Percentiles rank a stretch among this genome's conserved stretches.
These are phyloP conservation scores for Columbina picui DNA, from an alignment of 2,113 vertebrate genomes.

Conservation along the genomic window DNA sequence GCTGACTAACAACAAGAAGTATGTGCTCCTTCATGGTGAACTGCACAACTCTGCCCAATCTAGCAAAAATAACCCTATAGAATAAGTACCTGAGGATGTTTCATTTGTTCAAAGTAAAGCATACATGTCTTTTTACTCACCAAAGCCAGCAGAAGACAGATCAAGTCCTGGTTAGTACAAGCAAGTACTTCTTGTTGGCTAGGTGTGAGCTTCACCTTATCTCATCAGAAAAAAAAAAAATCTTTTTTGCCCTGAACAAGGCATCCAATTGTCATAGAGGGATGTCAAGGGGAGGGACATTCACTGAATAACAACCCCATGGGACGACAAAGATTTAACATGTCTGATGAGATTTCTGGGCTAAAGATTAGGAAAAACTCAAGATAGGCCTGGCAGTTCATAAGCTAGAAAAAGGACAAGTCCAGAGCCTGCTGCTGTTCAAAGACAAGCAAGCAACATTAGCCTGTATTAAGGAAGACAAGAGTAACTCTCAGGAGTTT, in stretches of 20 bases:
- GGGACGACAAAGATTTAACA: background rate
- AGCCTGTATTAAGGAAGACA: background rate
- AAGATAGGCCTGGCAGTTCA: background rate
- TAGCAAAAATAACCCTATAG: background rate
- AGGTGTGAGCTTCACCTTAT: background rate
- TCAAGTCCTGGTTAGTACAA: background rate
- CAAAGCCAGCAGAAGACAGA: background rate
- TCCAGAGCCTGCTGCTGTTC: background rate
- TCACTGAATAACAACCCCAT: background rate
- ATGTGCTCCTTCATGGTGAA: background rate
- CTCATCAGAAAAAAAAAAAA: background rate
- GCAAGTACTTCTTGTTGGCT: background rate
- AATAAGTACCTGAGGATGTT: background rate
- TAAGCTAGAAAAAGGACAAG: background rate
- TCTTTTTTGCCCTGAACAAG: background rate
- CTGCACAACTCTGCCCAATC: background rate
- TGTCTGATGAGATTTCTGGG: background rate
- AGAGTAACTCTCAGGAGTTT: background rate
- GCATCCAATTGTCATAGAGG: background rate
- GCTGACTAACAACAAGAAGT: background rate
- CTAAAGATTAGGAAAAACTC: background rate
- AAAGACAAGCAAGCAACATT: background rate
- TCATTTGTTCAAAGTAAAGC: background rate
- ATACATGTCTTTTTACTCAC: background rate
- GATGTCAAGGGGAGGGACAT: background rate